Conservation (phyloP, 2,113 vertebrate species). For the Poeciliopsis turrubarensis region DNA sequence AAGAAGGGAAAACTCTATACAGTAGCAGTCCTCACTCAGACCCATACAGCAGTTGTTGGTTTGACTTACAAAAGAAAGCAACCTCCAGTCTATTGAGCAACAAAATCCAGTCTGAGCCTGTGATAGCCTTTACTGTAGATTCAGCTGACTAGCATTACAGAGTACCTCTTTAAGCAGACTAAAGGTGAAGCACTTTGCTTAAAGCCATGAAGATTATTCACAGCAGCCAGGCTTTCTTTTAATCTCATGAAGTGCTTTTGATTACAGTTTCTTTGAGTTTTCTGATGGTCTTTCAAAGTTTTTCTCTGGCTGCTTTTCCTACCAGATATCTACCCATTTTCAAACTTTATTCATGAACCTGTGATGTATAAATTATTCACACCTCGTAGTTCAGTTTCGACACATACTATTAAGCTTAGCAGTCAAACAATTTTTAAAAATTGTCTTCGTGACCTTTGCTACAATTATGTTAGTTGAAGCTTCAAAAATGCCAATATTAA, state of each 20-base stretch:
- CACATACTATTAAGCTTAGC: no score
- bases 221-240: neutral
- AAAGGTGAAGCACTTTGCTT: constrained; percentile 1
- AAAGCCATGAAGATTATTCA: neutral
- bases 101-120: constrained; percentile 37
- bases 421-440: no score
- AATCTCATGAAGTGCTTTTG: neutral
- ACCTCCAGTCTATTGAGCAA: constrained; percentile 43
- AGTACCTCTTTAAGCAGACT: constrained; percentile 18
- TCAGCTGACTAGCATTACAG: constrained; percentile 43
- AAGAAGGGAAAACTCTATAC: neutral
- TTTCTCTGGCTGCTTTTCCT: no score
- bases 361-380: no score
- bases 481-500: no score
- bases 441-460: no score
- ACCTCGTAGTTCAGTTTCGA: no score
- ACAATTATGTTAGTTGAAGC: no score
- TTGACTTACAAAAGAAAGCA: constrained; percentile 37
- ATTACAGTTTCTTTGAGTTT: neutral
- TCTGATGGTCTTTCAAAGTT: no score
- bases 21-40: constrained; percentile 33
- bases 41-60: constrained; percentile 40
- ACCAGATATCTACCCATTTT: no score
- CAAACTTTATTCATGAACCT: no score
- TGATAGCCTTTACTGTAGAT: constrained; percentile 24